Conservation (phyloP, 2,888 invertebrate genomes). For the Scelioninae gen. 1 region DNA sequence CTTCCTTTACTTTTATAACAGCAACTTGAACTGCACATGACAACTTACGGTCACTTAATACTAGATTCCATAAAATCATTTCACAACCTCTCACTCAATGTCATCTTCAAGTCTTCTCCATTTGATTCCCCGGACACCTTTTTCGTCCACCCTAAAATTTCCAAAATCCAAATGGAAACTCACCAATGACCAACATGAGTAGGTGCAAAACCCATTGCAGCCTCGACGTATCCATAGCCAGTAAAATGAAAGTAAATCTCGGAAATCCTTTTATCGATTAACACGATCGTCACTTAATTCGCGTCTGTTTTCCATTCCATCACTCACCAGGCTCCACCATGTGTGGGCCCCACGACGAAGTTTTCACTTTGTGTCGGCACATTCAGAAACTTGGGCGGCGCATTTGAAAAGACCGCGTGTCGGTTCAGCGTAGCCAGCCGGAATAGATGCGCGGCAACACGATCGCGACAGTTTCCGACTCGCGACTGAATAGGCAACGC, state of each 20-base stretch:
- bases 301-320: constrained; percentile 24
- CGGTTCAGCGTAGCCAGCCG: constrained; percentile 10
- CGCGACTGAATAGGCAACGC: constrained; percentile 83
- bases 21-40: no score
- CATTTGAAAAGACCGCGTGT: constrained; percentile 58
- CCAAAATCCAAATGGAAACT: no score
- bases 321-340: constrained; percentile 46
- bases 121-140: no score
- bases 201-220: constrained; percentile 49
- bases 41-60: no score
- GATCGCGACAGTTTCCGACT: constrained; percentile 82
- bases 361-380: constrained; percentile 19
- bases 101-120: no score
- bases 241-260: constrained; percentile 13
- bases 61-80: no score
- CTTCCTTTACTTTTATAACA: no score
- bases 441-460: constrained; percentile 65
- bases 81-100: no score
- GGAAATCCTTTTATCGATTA: constrained; percentile 40
- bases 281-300: constrained; percentile 50
- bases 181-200: constrained; percentile 57
- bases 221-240: constrained; percentile 57
- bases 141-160: no score
- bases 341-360: background rate
- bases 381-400: constrained; percentile 20